A percentile compares a stretch with the other conserved stretches of the same genome.
phyloP scores from a whole-genome alignment of 1,140 invertebrate genomes.

The Ostrea denselamellosa region DNA sequence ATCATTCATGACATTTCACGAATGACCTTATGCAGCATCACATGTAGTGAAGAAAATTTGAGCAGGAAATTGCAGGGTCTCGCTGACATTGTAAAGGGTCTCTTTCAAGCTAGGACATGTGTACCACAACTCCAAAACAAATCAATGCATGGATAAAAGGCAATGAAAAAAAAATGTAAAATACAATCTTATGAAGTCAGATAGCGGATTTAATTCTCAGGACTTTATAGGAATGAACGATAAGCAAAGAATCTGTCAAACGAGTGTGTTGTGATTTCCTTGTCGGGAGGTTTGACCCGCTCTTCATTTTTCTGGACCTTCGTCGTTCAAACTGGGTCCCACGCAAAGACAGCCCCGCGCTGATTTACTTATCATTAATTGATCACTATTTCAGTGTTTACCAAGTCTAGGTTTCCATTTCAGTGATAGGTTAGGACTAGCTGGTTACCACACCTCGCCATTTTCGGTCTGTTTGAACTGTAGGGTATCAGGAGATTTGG shows the following conservation, averaged over 20 bases:
- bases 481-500: background rate
- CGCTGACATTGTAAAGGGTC: background rate
- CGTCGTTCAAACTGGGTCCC: background rate
- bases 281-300: slow-evolving; percentile 8
- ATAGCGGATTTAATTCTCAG: background rate
- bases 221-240: background rate
- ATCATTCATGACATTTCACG: too few species aligned
- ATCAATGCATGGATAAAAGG: slow-evolving; percentile 1
- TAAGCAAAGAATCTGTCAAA: slow-evolving; percentile 24
- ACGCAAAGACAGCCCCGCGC: background rate
- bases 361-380: slow-evolving; percentile 36
- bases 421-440: background rate
- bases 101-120: background rate
- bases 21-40: too few species aligned
- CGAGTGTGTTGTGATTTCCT: slow-evolving; percentile 4
- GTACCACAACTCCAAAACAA: background rate
- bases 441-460: background rate
- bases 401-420: background rate
- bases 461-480: background rate
- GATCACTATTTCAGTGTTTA: slow-evolving; percentile 23
- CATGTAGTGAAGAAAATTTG: too few species aligned
- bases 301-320: background rate
- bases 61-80: background rate
- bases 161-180: background rate
- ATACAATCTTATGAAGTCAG: background rate